phyloP scores from a whole-genome alignment of 2,888 invertebrate genomes.

The Hypomecis atomaria region DNA sequence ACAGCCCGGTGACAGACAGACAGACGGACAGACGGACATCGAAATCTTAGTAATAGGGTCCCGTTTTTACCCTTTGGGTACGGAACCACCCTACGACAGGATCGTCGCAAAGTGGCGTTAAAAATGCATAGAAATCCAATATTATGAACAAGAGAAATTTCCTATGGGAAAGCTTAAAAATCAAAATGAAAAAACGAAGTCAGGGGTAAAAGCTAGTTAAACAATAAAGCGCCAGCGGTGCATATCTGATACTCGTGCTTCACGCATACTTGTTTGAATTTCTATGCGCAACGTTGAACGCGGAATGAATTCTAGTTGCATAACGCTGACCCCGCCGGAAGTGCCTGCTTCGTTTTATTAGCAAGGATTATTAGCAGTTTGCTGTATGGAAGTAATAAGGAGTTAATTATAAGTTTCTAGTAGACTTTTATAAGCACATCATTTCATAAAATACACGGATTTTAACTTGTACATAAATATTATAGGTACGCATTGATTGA shows the following conservation, averaged over 20 bases:
- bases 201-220: neutral
- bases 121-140: too few species aligned
- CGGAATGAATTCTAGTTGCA: constrained; percentile 28
- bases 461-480: too few species aligned
- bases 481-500: too few species aligned
- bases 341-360: constrained; percentile 19
- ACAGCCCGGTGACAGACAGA: too few species aligned
- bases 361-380: constrained; percentile 12
- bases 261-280: constrained; percentile 23
- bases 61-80: too few species aligned
- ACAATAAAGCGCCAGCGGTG: constrained; percentile 13
- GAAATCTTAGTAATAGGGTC: too few species aligned
- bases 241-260: constrained; percentile 13
- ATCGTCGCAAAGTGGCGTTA: too few species aligned
- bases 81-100: too few species aligned
- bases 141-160: too few species aligned
- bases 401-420: neutral
- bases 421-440: neutral
- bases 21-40: too few species aligned
- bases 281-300: constrained; percentile 24
- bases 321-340: constrained; percentile 16
- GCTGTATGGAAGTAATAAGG: constrained; percentile 1
- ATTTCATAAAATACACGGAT: too few species aligned
- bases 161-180: neutral
- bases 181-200: neutral